A percentile compares a stretch with the other conserved stretches of the same genome.
phyloP scores from a whole-genome alignment of 2,113 vertebrate species.

The Falcunculus frontatus region DNA sequence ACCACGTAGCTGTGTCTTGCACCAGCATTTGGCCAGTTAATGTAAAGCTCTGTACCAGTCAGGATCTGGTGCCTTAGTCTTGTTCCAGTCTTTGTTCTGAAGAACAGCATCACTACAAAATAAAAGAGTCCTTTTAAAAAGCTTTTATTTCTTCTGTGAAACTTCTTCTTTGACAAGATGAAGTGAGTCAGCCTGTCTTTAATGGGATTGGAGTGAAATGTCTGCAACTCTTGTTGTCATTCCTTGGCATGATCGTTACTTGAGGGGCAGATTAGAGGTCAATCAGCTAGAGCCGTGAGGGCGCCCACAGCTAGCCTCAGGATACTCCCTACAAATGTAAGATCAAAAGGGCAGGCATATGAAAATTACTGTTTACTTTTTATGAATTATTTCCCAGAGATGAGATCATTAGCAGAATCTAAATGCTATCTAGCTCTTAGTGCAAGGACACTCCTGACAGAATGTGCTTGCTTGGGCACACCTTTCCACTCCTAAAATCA shows the following conservation, averaged over 20 bases:
- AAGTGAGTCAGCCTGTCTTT: conserved; percentile 25
- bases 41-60: neutral
- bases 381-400: conserved; percentile 56
- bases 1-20: neutral
- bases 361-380: conserved; percentile 51
- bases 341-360: conserved; percentile 39
- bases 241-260: conserved; percentile 41
- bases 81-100: neutral
- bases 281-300: conserved; percentile 2
- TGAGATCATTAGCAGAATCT: conserved; percentile 61
- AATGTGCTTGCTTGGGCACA: neutral
- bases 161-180: conserved; percentile 11
- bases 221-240: conserved; percentile 52
- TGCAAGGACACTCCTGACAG: conserved; percentile 29
- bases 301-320: conserved; percentile 12
- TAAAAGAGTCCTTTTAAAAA: neutral
- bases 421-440: neutral
- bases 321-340: conserved; percentile 52
- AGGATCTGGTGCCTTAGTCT: neutral
- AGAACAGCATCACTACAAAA: neutral
- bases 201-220: conserved; percentile 31
- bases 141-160: neutral
- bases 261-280: conserved; percentile 41
- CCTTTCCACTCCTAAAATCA: neutral
- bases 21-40: neutral